Conservation (phyloP, 2,888 invertebrate species). For the Euproctis similis region DNA sequence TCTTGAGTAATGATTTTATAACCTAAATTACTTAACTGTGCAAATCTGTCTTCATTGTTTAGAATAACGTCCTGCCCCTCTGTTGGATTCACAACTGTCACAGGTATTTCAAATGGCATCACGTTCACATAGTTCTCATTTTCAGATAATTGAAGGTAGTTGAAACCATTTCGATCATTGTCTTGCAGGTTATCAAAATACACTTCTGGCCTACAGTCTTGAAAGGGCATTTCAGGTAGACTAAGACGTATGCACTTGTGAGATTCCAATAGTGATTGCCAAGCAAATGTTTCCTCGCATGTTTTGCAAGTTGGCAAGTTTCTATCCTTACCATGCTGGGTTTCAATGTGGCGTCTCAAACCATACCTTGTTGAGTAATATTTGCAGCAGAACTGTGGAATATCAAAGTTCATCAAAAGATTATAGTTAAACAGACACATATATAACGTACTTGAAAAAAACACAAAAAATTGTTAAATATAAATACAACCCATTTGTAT, state of each 20-base stretch:
- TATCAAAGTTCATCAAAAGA: too few species aligned
- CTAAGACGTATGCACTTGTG: constrained; percentile 50
- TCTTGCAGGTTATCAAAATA: constrained; percentile 42
- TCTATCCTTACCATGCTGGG: constrained; percentile 33
- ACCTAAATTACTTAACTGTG: constrained; percentile 29
- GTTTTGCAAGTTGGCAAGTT: constrained; percentile 39
- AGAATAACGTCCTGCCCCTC: constrained; percentile 31
- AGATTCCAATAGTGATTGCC: constrained; percentile 42
- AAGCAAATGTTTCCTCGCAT: constrained; percentile 55
- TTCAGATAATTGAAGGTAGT: constrained; percentile 36
- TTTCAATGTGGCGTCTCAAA: constrained; percentile 45
- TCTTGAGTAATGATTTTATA: constrained; percentile 48
- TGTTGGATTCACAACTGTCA: constrained; percentile 44
- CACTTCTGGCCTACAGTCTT: constrained; percentile 49
- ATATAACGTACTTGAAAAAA: too few species aligned
- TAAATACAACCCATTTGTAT: too few species aligned
- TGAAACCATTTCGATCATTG: constrained; percentile 28
- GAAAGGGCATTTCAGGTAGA: constrained; percentile 45
- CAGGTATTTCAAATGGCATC: constrained; percentile 57
- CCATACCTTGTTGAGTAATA: constrained; percentile 44
- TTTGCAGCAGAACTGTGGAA: constrained; percentile 50
- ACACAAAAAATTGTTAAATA: too few species aligned
- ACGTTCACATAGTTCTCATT: constrained; percentile 41
- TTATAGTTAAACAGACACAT: too few species aligned
- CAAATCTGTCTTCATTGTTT: constrained; percentile 9